Conservation (phyloP, 2,797 vertebrate species). For the Limosa lapponica region DNA sequence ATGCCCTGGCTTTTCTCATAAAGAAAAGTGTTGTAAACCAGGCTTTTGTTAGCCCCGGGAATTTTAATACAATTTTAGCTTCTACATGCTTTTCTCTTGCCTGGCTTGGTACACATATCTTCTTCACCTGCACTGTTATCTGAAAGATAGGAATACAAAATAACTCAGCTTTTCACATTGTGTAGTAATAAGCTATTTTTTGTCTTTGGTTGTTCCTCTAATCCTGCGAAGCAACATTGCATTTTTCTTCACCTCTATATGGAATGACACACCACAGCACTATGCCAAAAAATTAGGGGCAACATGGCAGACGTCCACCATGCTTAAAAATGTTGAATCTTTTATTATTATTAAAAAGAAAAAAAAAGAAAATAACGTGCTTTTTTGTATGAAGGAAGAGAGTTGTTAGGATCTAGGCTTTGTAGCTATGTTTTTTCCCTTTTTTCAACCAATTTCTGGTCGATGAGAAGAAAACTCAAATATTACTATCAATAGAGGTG, state of each 20-base stretch:
- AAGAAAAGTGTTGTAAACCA: not conserved
- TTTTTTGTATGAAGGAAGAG: not conserved
- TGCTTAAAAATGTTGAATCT: not conserved
- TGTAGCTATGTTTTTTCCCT: accelerated
- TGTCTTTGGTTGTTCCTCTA: not conserved
- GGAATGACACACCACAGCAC: not conserved
- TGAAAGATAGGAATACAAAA: not conserved
- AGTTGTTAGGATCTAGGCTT: not conserved
- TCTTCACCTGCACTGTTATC: not conserved
- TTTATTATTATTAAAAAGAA: not conserved
- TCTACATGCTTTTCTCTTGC: not conserved
- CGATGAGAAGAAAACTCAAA: not conserved
- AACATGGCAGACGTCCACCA: not conserved
- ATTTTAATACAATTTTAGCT: not conserved
- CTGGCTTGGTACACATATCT: not conserved
- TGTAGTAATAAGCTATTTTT: not conserved
- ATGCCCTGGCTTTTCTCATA: not conserved
- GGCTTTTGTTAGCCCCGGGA: not conserved
- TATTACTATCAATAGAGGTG: not conserved
- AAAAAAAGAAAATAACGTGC: too few relatives aligned
- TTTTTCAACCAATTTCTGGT: not conserved
- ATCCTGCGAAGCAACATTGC: not conserved
- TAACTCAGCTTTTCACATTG: not conserved
- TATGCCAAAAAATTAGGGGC: not conserved
- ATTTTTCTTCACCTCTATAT: not conserved